These are phyloP conservation scores for Cheumatopsyche charites DNA, from an alignment of 1,140 invertebrate genomes.

Conservation along the genomic window DNA sequence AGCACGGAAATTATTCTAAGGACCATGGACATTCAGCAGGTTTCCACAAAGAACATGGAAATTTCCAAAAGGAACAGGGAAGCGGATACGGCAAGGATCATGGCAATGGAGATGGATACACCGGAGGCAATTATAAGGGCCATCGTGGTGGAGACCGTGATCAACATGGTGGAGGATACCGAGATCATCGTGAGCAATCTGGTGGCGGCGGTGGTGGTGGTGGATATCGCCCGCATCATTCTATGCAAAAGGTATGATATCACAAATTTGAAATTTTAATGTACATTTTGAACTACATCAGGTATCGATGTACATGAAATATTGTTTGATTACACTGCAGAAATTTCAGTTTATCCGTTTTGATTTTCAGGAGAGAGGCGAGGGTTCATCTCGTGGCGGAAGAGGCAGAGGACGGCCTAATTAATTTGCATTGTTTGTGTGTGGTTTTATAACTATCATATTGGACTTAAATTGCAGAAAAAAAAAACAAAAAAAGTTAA, in stretches of 20 bases:
- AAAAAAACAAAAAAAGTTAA: conserved; percentile 38
- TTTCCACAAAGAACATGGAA: conserved; percentile 54
- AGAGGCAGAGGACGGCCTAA: conserved; percentile 45
- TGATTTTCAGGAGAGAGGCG: conserved; percentile 57
- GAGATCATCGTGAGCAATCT: conserved; percentile 52
- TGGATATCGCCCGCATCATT: conserved; percentile 54
- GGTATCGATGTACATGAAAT: too few relatives aligned
- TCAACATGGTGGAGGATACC: conserved; percentile 52
- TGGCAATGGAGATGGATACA: conserved; percentile 39
- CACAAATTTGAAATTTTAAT: not conserved
- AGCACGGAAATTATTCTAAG: conserved; percentile 43
- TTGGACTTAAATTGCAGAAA: conserved; percentile 34
- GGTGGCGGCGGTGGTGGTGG: conserved; percentile 51
- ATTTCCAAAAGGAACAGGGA: conserved; percentile 47
- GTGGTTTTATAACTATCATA: conserved; percentile 36
- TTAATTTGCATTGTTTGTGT: conserved; percentile 32
- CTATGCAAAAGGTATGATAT: conserved; percentile 48
- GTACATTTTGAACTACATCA: too few relatives aligned
- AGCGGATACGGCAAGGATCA: conserved; percentile 49
- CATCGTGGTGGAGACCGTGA: conserved; percentile 51
- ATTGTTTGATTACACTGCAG: too few relatives aligned
- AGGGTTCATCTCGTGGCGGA: conserved; percentile 48
- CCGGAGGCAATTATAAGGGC: conserved; percentile 34
- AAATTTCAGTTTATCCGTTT: not conserved
- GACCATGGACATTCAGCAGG: conserved; percentile 51